A percentile compares a stretch with the other conserved stretches of the same genome.
Evolutionary conservation across 1,140 invertebrate genomes (phyloP).

Genomic region (Adelges cooleyi): DNA sequence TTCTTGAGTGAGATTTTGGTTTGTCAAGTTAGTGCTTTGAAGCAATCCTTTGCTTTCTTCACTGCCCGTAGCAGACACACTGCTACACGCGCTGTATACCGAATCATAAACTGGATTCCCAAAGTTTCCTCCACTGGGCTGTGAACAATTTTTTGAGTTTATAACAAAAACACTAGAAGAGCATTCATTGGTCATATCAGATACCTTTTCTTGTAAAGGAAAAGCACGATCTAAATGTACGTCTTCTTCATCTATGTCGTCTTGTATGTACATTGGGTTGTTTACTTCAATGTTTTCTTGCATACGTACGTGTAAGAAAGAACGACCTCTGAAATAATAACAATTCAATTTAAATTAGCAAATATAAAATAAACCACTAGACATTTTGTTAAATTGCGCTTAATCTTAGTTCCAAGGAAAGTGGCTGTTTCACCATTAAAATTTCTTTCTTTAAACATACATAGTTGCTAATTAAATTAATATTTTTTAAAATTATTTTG

Average conservation of each 20-base stretch:
- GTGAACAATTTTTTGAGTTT: neutral
- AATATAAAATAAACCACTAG: no score
- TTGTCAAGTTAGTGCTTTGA: constrained; percentile 31
- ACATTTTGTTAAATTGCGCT: no score
- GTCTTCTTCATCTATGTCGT: constrained; percentile 50
- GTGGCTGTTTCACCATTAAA: no score
- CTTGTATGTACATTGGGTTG: constrained; percentile 72
- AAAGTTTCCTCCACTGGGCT: constrained; percentile 41
- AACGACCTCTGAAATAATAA: constrained; percentile 9
- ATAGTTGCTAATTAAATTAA: no score
- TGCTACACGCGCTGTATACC: constrained; percentile 47
- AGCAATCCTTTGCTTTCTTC: constrained; percentile 48
- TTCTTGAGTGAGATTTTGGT: constrained; percentile 1
- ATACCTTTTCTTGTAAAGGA: constrained; percentile 30
- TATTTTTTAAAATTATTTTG: no score
- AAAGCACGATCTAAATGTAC: constrained; percentile 40
- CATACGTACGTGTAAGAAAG: constrained; percentile 63
- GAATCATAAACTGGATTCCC: constrained; percentile 75
- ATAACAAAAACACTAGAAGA: neutral
- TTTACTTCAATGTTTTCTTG: constrained; percentile 68
- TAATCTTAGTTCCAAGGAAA: no score
- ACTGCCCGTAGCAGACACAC: constrained; percentile 32
- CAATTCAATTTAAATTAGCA: no score
- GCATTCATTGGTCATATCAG: no score
- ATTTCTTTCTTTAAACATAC: no score